Evolutionary conservation across 2,888 invertebrate genomes (phyloP), one percentile per base, ranked within the genome.

Genomic region (Leptura quadrifasciata): DNA sequence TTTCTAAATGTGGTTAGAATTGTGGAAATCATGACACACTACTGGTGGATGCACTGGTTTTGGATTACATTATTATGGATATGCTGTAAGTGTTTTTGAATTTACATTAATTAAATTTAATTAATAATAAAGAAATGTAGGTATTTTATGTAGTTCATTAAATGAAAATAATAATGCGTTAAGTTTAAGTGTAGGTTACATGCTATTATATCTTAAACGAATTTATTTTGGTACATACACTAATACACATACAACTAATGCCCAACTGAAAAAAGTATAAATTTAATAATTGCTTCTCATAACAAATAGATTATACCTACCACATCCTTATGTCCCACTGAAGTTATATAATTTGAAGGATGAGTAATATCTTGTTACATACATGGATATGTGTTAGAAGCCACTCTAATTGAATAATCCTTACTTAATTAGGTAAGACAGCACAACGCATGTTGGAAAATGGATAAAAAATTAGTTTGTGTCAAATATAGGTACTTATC

Each of bases 31-130:
- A 95, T 95, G 95, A 95, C 94, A 90, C 91, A 94, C 87, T 95
- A 95, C 90, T 95, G 94, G 94, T 95, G 95, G 95, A 95, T 94
- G 92, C 95, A 95, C 90, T 95, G 95, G 95, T 95, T 95, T 90
- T 95, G 95, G 95, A 94, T 95, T 91, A 95, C 95, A 79, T 76
- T 79, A 47, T 79, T 79, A 47, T 79, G 76, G 63, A 69, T 91
- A 80, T 85, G 90, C 80, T 85, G 85, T 86, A 76, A 85, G 85
- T 85, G 61, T 58, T 35, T 60, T 71, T 75, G 24, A 8, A 60
- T 10, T 35, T 63, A 39, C 20, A 63, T 39, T 27, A n/a, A n/a
- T n/a, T n/a, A n/a, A n/a, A n/a, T n/a, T n/a, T n/a, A n/a, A n/a
- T n/a, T n/a, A 2, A 8, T 58, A 24, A 20, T 27, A 6, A 17